Base-by-base conservation (phyloP, 2,888 invertebrate species). In the Synanthedon vespiformis region DNA sequence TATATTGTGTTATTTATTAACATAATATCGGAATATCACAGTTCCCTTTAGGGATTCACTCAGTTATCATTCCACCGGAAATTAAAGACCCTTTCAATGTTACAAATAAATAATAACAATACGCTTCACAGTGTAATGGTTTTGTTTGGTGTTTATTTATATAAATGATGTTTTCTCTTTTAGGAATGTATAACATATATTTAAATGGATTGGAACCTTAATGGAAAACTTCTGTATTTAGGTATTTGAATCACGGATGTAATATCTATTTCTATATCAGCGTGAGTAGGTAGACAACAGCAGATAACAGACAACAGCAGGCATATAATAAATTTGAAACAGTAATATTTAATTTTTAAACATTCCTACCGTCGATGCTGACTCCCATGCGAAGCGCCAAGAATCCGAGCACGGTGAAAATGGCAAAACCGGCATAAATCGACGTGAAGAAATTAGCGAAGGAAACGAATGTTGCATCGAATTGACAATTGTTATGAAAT, bases 381-480 rank as follows among this genome's bases (percentile, higher is more conserved):
- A 92, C 88, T 5, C 90, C 89, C 88, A 93, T 90, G 61, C 89
- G 85, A 53, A 89, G 78, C 1, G 92, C 92, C 67, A 92, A 89
- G 64, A 93, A 94, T 1, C 95, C 95, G 52, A 94, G 86, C 52
- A 94, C 92, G 40, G 93, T 90, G 83, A 95, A 95, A 53, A 94
- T 92, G 3, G 92, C 93, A 58, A 94, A 91, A 0, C 94, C 94
- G 16, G 94, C 94, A 68, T 93, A 94, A 55, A 94, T 82, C 0
- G 93, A 93, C 0, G 94, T 95, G 58, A 90, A 85, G 60, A 91
- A 91, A 77, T 93, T 94, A 57, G 92, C 89, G 0, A 90, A 72
- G 40, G 91, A 90, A 52, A 94, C 94, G 57, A 95, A 89, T 27
- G 93, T 73, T 0, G 94, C 93, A 68, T 95, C 95, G 57, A 91